Evolutionary conservation across 1,140 invertebrate species (phyloP), one percentile per base, ranked within the genome.

Genomic region (Pachypsylla venusta): DNA sequence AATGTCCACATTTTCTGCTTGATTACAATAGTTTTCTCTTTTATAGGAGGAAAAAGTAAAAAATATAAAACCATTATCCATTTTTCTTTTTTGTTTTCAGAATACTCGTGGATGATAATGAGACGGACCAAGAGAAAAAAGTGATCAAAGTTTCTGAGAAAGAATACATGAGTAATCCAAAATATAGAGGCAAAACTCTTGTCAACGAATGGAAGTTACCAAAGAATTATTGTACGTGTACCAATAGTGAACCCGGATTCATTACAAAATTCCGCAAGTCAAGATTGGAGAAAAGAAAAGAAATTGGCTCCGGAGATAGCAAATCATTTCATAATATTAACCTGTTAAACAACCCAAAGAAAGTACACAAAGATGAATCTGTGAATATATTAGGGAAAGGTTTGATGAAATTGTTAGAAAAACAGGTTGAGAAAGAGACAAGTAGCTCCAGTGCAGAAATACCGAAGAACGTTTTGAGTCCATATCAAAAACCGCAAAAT

Each of bases 181-280:
- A 59, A 39, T 54, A 61, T 42, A 40, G 25, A 19, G 53, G 57
- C 13, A 61, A 30, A 30, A 16, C 58, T 5, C 60, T 39, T 28
- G 56, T 63, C 4, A 63, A 61, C 25, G 60, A 63, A 13, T 61
- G 55, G 39, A 40, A 40, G 12, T 39, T 61, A 14, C 62, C 60
- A 2, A 63, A 61, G 42, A 35, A 58, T 5, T 58, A 58, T 53
- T 63, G 62, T 39, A 58, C 58, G 30, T 61, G 62, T 28, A 61
- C 56, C 48, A 10, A 4, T 22, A 22, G 42, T 3, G 7, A 48
- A 22, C 42, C 42, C 4, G 42, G 22, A 22, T 48, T 48, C n/a
- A n/a, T 48, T 3, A n/a, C n/a, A 48, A 22, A 7, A n/a, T n/a
- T 19, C 16, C 4, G 42, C 4, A 48, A 48, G 30, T 35, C 30